Base-by-base conservation (phyloP, 2,797 vertebrate genomes). In the Paratrypauchen microcephalus region DNA sequence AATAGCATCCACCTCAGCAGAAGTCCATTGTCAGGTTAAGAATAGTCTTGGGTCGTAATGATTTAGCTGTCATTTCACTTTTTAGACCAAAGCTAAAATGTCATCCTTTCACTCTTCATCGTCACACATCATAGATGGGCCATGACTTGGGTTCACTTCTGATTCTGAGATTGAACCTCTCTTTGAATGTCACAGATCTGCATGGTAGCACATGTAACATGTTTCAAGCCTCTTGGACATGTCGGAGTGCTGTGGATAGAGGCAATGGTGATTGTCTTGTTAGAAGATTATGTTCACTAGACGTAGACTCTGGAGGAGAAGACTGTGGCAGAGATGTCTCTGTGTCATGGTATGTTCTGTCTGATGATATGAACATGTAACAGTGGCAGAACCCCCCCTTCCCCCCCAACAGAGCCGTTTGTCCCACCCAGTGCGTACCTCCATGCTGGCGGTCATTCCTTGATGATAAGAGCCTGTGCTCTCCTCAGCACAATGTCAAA, bases 151-250 rank as follows among this genome's bases (percentile, higher is more conserved):
- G 45, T 47, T 48, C 47, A 48, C 15, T 48, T 89, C 81, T 82
- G 76, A 87, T 87, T 85, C 86, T 78, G 83, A 80, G 86, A 89
- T 82, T 86, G 86, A 60, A 87, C 73, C 76, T 81, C 73, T 83
- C 81, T 80, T 82, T 87, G 87, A 87, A 92, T 91, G 90, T 92
- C 81, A 91, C 90, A 89, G 86, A 77, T 66, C 70, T 5, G 58
- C 74, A 82, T 87, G 80, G 84, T 79, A 79, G 80, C 77, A 77
- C 78, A 77, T 83, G 87, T 79, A 81, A 88, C 84, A 84, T 87
- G 86, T 87, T 78, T 88, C 87, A 86, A 83, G 16, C 26, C 15
- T 16, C 26, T 30, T 16, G 56, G 16, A 30, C 26, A 26, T 30
- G 56, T 58, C 56, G 30, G 24, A 16, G 56, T 15, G 56, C n/a